Base-by-base conservation (phyloP, 2,888 invertebrate species). In the Ryuthela nishihirai region DNA sequence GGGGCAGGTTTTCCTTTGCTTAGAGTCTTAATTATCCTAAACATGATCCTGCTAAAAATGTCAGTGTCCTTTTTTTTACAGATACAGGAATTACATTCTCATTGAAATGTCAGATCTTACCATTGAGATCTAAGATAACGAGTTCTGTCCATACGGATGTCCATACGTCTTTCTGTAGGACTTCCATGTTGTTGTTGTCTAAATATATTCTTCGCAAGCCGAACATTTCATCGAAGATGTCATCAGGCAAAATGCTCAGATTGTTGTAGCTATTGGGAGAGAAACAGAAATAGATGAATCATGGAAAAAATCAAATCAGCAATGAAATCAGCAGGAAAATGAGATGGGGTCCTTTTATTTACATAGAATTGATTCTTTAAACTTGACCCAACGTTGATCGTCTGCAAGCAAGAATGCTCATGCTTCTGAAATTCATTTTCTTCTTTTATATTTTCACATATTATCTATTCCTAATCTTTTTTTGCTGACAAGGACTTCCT, bases 191-290 rank as follows among this genome's bases (percentile, higher is more conserved):
- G 17, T 59, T 59, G 44, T 45, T 34, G 20, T 53, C 53, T 35
- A 59, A 24, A 23, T 59, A 53, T 6, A 59, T 26, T 12, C 59
- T 43, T 5, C 48, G 42, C 10, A 59, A 25, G 2, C 48, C 48
- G 5, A 40, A 4, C 48, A 53, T 53, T 40, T 54, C 59, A 6
- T 48, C 34, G 15, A 59, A 59, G 1, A 44, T 10, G 23, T 48
- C 48, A 9, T 44, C 39, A 3, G 53, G 53, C 3, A 59, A 29
- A 1, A 21, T n/a, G 7, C 4, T 15, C 18, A 59, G n/a, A 10
- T 25, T 24, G 36, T 59, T 59, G 35, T 59, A 47, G 10, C 59
- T 59, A 26, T 32, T n/a, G 15, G 15, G 3, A 32, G 32, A 32
- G 2, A 32, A 32, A 32, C n/a, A n/a, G n/a, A n/a, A n/a, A n/a